A percentile compares a stretch with the other conserved stretches of the same genome.
Conservation (phyloP, 2,888 invertebrate genomes). For the Synanthedon myopaeformis region DNA sequence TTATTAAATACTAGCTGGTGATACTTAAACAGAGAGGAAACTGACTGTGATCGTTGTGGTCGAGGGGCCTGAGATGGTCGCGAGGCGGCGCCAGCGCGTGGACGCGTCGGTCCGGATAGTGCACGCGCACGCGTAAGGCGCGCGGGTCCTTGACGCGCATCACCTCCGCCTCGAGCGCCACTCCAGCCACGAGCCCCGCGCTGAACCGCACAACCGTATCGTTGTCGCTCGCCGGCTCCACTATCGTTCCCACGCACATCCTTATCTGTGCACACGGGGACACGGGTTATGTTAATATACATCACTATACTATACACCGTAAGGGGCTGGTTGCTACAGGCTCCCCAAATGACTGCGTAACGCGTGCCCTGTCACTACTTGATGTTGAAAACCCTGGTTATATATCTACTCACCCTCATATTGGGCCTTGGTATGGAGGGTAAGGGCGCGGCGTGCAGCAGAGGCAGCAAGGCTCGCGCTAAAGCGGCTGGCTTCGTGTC, state of each 20-base stretch:
- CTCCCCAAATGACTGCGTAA: too few relatives aligned
- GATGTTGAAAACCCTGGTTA: not conserved
- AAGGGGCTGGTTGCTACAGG: too few relatives aligned
- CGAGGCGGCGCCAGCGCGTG: conserved; percentile 85
- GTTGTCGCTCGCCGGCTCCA: conserved; percentile 85
- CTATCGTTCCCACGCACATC: conserved; percentile 83
- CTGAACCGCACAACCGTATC: conserved; percentile 89
- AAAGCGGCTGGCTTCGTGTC: conserved; percentile 89
- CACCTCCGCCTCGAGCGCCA: conserved; percentile 89
- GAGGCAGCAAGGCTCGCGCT: conserved; percentile 80
- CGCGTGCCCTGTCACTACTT: not conserved
- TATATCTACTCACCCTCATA: conserved; percentile 56
- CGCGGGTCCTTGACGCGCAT: conserved; percentile 80
- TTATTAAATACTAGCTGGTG: not conserved
- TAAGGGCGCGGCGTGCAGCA: conserved; percentile 77
- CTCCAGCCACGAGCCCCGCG: conserved; percentile 89
- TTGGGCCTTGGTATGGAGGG: conserved; percentile 77
- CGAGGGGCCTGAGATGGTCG: conserved; percentile 80
- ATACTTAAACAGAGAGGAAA: conserved; percentile 1
- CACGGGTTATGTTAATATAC: too few relatives aligned
- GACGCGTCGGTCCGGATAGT: conserved; percentile 91
- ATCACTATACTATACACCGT: too few relatives aligned
- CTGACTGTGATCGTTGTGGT: conserved; percentile 61
- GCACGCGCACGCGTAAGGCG: conserved; percentile 84
- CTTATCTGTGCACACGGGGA: conserved; percentile 64